phyloP scores from a whole-genome alignment of 2,113 vertebrate genomes.

The Mesoclemmys tuberculata region DNA sequence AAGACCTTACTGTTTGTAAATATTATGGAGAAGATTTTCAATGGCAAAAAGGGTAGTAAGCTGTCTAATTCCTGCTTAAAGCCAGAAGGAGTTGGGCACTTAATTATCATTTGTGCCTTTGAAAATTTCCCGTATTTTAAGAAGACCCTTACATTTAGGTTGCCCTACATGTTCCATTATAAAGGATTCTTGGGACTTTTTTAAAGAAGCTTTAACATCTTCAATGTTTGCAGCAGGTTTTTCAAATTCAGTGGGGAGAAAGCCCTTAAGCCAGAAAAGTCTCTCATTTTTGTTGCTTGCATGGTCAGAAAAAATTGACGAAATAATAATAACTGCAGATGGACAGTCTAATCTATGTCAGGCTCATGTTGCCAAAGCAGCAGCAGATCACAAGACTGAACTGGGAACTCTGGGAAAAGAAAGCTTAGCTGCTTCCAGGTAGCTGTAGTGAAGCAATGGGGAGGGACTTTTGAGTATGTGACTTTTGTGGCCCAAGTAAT shows the following conservation, averaged over 20 bases:
- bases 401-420: neutral
- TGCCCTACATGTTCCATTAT: neutral
- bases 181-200: neutral
- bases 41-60: neutral
- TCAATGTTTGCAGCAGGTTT: neutral
- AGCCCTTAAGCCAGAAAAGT: neutral
- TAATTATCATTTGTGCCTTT: neutral
- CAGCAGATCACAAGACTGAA: neutral
- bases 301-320: neutral
- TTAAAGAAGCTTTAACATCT: neutral
- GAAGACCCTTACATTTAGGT: neutral
- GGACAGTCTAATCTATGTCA: neutral
- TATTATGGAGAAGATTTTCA: rapidly evolving
- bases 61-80: neutral
- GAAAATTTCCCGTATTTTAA: neutral
- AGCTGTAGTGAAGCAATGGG: neutral
- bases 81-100: neutral
- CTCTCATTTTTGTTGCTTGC: neutral
- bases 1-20: neutral
- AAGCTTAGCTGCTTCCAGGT: neutral
- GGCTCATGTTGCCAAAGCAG: neutral
- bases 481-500: neutral
- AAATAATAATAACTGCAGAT: neutral
- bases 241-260: neutral
- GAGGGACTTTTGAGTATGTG: neutral